Evolutionary conservation across 2,888 invertebrate genomes (phyloP).

Genomic region (Deroplatys truncata): DNA sequence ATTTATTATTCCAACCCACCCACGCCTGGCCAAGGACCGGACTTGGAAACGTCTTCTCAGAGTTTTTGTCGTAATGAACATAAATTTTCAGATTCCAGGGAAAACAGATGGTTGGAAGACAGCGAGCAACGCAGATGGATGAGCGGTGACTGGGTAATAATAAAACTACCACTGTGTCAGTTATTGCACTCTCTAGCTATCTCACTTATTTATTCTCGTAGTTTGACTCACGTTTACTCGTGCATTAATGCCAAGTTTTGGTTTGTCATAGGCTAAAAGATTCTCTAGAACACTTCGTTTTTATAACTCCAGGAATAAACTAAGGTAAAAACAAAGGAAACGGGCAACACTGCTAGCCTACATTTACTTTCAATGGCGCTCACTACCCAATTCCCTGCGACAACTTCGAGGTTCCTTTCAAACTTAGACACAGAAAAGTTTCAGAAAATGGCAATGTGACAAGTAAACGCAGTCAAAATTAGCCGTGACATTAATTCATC

Average conservation of each 20-base stretch:
- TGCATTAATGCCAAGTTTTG: neutral
- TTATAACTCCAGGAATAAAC: neutral
- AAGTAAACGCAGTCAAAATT: no score
- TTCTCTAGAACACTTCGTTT: neutral
- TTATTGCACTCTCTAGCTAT: neutral
- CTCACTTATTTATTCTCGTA: neutral
- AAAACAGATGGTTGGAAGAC: neutral
- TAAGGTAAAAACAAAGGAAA: neutral
- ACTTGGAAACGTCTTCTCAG: neutral
- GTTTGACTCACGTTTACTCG: neutral
- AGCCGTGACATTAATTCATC: no score
- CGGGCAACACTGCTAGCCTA: neutral
- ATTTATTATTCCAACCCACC: neutral
- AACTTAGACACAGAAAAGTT: no score
- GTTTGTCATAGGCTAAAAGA: neutral
- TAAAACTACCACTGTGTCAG: neutral
- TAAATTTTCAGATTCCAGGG: neutral
- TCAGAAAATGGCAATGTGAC: no score
- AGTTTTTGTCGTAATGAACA: conserved; percentile 5
- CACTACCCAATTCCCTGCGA: neutral
- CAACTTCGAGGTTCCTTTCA: no score
- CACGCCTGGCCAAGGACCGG: neutral
- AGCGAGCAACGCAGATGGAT: neutral
- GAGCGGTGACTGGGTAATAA: neutral
- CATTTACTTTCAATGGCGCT: neutral